Base-by-base conservation (phyloP, 1,140 invertebrate genomes). In the Cepaea nemoralis region DNA sequence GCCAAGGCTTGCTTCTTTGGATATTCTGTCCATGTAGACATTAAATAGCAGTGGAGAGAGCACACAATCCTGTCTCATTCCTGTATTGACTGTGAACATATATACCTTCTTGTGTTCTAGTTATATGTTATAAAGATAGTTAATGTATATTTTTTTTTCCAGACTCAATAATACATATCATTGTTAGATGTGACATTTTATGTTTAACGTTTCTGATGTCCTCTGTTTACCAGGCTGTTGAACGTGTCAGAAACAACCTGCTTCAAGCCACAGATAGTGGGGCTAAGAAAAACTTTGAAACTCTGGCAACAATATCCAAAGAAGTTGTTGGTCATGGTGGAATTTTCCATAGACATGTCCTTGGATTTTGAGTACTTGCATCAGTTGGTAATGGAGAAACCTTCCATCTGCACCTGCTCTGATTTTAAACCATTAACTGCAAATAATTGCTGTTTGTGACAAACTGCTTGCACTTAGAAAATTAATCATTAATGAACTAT, bases 321-420 rank as follows among this genome's bases (percentile, higher is more conserved):
- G 94, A 94, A 84, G 91, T 97, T 31, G 95, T 94, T 82, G 93
- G 94, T 45, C 93, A 93, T 85, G 94, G 94, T 45, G 95, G 95
- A 0, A 90, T 95, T 33, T 93, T 94, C 40, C 95, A 96, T 85
- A 81, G 88, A 22, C 95, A 95, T 92, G 95, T 95, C 0, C 84
- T 91, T 10, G 89, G 90, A 50, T 80, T 71, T 55, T 80, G 31
- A 45, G 19, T 14, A 55, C 19, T 55, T n/a, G n/a, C n/a, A n/a
- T n/a, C n/a, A n/a, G 95, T 94, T 82, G 93, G 94, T 45, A 93
- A 93, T 85, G 94, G 94, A 42, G 95, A 95, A 0, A 90, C 95
- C 33, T 93, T 94, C 40, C 95, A 96, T 85, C 82, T 88, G 22
- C 95, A 95, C 92, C 95, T 95, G 0, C 84, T 91, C 10, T 89